Conservation (phyloP, 2,797 vertebrate genomes). For the Alauda arvensis region DNA sequence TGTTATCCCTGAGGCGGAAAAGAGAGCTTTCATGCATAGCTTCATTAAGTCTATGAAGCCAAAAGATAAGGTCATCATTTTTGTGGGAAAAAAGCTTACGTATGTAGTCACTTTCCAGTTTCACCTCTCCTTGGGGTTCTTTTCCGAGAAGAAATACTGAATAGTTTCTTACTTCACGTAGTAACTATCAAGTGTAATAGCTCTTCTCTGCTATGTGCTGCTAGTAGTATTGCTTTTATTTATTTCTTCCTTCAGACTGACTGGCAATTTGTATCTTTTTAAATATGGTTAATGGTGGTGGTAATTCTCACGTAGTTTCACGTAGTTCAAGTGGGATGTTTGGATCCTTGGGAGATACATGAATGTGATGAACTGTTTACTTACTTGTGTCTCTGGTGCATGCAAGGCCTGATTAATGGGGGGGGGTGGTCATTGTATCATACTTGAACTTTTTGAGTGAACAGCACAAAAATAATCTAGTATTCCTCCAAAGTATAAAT, state of each 20-base stretch:
- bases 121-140: not conserved
- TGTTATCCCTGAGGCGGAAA: conserved; percentile 87
- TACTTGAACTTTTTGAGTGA: not conserved
- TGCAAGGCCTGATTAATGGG: not conserved
- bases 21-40: conserved; percentile 79
- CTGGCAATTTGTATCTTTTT: not conserved
- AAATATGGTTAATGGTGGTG: not conserved
- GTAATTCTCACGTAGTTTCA: not conserved
- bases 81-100: conserved; percentile 90
- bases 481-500: not conserved
- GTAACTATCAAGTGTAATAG: not conserved
- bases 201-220: not conserved
- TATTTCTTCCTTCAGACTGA: not conserved
- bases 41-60: conserved; percentile 87
- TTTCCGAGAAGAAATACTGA: not conserved
- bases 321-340: not conserved
- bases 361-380: not conserved
- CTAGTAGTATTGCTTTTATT: not conserved
- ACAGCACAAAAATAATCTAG: not conserved
- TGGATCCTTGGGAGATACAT: not conserved
- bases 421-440: not conserved
- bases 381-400: rapidly evolving
- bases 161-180: not conserved
- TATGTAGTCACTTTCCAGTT: conserved; percentile 68
- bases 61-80: conserved; percentile 89